Evolutionary conservation across 1,140 invertebrate genomes (phyloP).

Genomic region (Schlechtendalia chinensis): DNA sequence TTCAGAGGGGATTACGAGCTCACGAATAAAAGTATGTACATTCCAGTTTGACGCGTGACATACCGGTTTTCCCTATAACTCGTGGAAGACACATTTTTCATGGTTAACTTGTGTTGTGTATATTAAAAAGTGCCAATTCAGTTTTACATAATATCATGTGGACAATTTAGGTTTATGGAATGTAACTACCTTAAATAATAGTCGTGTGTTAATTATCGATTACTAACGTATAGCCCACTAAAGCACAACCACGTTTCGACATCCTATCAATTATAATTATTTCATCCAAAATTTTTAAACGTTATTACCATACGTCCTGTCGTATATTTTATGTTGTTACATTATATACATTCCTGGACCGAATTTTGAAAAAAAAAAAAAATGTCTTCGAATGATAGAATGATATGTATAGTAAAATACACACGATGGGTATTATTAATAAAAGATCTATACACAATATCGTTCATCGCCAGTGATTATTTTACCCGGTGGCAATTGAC

Average conservation of each 20-base stretch:
- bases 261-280: no score
- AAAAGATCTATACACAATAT: neutral
- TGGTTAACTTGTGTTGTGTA: slow-evolving; percentile 4
- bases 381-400: neutral
- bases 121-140: slow-evolving; percentile 18
- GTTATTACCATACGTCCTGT: no score
- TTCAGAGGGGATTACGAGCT: neutral
- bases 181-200: no score
- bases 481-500: slow-evolving; percentile 35
- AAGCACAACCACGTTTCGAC: no score
- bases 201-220: no score
- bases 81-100: neutral
- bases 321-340: no score
- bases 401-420: neutral
- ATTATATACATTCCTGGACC: no score
- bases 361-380: neutral
- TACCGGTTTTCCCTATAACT: slow-evolving; percentile 21
- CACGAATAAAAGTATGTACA: slow-evolving; percentile 2
- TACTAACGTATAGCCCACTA: no score
- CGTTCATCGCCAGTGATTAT: neutral
- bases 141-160: neutral
- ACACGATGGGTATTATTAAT: neutral
- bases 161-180: neutral
- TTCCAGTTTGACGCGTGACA: neutral
- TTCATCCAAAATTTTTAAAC: no score